Percentiles rank a stretch among this genome's conserved stretches.
Conservation (phyloP, 2,113 vertebrate genomes). For the Corydoras sp. region DNA sequence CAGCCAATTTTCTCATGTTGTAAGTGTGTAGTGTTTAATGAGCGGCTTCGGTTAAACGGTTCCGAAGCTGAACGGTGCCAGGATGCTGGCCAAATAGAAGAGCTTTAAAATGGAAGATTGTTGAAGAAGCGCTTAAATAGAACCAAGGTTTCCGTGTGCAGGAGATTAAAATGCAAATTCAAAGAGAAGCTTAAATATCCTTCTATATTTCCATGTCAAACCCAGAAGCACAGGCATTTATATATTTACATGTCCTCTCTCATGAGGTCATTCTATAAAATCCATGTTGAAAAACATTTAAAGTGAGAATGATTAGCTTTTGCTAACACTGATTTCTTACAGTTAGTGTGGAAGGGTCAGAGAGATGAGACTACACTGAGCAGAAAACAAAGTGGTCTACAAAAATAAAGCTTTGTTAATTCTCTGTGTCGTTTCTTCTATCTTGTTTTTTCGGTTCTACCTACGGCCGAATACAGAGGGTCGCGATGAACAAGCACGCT, state of each 20-base stretch:
- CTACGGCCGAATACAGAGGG: constrained; percentile 55
- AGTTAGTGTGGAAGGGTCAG: constrained; percentile 51
- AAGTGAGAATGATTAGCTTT: constrained; percentile 27
- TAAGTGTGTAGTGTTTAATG: constrained; percentile 34
- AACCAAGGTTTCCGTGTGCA: constrained; percentile 37
- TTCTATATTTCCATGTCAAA: background rate
- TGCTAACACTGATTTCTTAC: constrained; percentile 46
- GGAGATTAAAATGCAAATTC: constrained; percentile 38
- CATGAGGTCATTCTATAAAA: constrained; percentile 47
- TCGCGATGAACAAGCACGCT: constrained; percentile 56
- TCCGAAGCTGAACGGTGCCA: constrained; percentile 22
- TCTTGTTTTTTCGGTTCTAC: constrained; percentile 53
- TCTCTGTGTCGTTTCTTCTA: too few species aligned
- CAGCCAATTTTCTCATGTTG: too few species aligned
- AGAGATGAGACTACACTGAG: constrained; percentile 19
- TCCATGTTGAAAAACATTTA: constrained; percentile 38
- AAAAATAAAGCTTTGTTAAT: constrained; percentile 34
- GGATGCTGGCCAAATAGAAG: constrained; percentile 37
- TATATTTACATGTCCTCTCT: constrained; percentile 60
- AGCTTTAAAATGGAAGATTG: constrained; percentile 50
- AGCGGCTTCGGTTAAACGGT: constrained; percentile 7
- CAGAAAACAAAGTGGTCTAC: constrained; percentile 43
- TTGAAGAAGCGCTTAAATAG: constrained; percentile 45
- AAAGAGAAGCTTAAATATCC: constrained; percentile 10
- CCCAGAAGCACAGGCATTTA: constrained; percentile 50